Evolutionary conservation across 1,140 invertebrate species (phyloP), one percentile per base, ranked within the genome.

Genomic region (Pseudomyrmex dendroicus): DNA sequence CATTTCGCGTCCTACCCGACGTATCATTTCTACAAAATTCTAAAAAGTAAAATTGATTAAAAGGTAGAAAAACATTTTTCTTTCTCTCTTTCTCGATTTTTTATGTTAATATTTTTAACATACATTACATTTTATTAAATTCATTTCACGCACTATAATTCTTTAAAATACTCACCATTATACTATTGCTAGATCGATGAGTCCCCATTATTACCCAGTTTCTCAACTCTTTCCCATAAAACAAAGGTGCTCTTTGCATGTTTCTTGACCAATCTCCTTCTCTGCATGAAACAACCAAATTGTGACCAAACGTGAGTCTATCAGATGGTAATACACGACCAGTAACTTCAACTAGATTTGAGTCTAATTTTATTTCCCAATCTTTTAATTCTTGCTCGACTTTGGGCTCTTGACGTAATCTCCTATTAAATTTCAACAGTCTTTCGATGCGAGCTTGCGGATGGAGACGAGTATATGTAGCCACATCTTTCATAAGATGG

Each of bases 361-460:
- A 89, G 1, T 96, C 95, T 1, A 97, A 82, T 20, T 94, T 92
- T 91, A 97, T 89, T 46, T 96, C 95, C 96, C 96, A 97, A 0
- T 94, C 91, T 0, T 86, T 90, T 1, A 97, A 86, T 84, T 97
- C 96, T 54, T 95, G 76, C 0, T 95, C 86, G 20, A 96, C 95
- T 57, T 95, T 93, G 0, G 89, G 89, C 0, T 95, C 95, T 8
- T 86, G 89, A 1, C 94, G 93, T 1, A 97, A 89, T 0, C 96
- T 94, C 2, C 88, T 82, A 73, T 96, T 96, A 83, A 97, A 97
- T 0, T 84, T 50, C 0, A 95, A 68, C 13, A 97, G 90, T 85
- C 96, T 96, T 4, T 95, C 90, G 7, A 97, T 96, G 8, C 97
- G 93, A 1, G 89, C 80, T 2, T 91, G 35, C 90, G 0, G 97